phyloP scores from a whole-genome alignment of 2,797 vertebrate genomes.

The Enoplosus armatus region DNA sequence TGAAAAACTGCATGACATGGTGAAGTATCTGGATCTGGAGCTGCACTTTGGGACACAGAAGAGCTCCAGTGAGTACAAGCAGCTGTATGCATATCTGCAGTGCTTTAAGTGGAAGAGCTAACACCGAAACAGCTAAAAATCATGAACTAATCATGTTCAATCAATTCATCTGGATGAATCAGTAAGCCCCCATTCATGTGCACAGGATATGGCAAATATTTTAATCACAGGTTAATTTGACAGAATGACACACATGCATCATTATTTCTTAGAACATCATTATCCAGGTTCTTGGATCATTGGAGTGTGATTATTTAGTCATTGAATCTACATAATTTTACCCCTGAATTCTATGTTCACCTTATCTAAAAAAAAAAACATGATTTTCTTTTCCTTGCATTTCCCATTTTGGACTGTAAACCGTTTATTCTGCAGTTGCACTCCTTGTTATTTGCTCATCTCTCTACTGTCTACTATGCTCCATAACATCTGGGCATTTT shows the following conservation, averaged over 20 bases:
- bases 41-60: constrained; percentile 98
- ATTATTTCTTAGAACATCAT: constrained; percentile 10
- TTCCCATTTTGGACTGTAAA: not conserved
- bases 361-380: not conserved
- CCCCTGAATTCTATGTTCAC: not conserved
- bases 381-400: not conserved
- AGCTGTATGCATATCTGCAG: constrained; percentile 14
- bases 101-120: constrained; percentile 21
- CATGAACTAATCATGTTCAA: too few species aligned
- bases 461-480: not conserved
- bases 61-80: constrained; percentile 87
- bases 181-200: not conserved
- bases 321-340: constrained; percentile 9
- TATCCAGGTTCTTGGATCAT: constrained; percentile 4
- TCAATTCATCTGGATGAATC: too few species aligned
- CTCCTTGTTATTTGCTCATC: not conserved
- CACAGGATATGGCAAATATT: not conserved
- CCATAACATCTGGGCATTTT: not conserved
- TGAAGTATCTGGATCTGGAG: constrained; percentile 98
- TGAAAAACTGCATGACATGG: constrained; percentile 98
- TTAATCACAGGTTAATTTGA: not conserved
- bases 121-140: too few species aligned
- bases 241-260: not conserved
- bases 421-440: not conserved
- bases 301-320: constrained; percentile 6